Base-by-base conservation (phyloP, 1,140 invertebrate species). In the Orussus abietinus region DNA sequence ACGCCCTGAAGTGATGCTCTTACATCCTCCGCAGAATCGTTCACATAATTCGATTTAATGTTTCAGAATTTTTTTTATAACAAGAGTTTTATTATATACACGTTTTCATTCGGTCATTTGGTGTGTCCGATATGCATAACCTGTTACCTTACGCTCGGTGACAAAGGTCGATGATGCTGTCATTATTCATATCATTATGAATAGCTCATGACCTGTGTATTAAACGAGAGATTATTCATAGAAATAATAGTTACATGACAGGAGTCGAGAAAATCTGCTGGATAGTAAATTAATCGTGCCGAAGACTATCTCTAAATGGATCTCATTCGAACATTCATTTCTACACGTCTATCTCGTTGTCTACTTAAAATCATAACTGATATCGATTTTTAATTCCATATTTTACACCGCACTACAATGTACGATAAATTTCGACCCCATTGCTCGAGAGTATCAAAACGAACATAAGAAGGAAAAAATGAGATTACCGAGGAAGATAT, bases 201-300 rank as follows among this genome's bases (percentile, higher is more conserved):
- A 62, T 35, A 56, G 57, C 53, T 36, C 39, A 47, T 56, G 57
- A 49, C 35, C 45, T 35, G 47, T 45, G 46, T 49, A 47, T 41
- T 43, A 11, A 38, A 50, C 32, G 40, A 37, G 41, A 47, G 21
- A 29, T 20, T 41, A 40, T 46, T 25, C 35, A 45, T 29, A 28
- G 39, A 44, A 39, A 45, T 28, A 26, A 33, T 14, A 7, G 6
- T 12, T 7, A 12, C 5, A 50, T 39, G 45, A 38, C 32, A 34
- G 47, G 56, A 44, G 28, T 14, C 18, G 30, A 55, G n/a, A n/a
- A n/a, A n/a, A n/a, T n/a, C n/a, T n/a, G n/a, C n/a, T n/a, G n/a
- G n/a, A n/a, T n/a, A n/a, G n/a, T n/a, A n/a, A n/a, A n/a, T n/a
- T n/a, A n/a, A n/a, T n/a, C n/a, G n/a, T n/a, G n/a, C n/a, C n/a